Conservation (phyloP, 2,888 invertebrate species). For the Dicyrtoma fusca region DNA sequence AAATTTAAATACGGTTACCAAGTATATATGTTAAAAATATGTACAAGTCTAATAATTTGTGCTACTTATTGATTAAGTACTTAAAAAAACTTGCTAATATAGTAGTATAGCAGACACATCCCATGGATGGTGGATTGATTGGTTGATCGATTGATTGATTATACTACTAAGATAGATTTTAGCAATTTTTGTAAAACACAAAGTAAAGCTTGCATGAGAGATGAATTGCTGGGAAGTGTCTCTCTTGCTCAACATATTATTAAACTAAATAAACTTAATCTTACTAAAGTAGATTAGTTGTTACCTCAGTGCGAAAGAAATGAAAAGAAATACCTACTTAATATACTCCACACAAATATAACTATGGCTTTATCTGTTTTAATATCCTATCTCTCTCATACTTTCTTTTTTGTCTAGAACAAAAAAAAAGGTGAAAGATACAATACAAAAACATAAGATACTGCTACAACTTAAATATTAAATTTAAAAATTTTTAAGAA, state of each 20-base stretch:
- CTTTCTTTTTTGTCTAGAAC: not conserved
- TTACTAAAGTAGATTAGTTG: too few species aligned
- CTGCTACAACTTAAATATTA: not conserved
- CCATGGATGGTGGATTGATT: too few species aligned
- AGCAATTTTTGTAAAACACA: constrained; percentile 13
- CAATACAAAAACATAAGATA: constrained; percentile 12
- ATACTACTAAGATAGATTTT: constrained; percentile 9
- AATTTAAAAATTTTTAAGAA: constrained; percentile 5
- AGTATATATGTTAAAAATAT: not conserved
- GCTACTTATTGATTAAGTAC: constrained; percentile 29
- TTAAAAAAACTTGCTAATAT: constrained; percentile 9
- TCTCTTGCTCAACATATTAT: constrained; percentile 26
- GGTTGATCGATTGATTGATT: not conserved
- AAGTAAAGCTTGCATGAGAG: constrained; percentile 23
- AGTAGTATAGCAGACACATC: not conserved
- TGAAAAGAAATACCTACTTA: too few species aligned
- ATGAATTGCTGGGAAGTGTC: constrained; percentile 26
- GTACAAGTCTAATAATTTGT: not conserved
- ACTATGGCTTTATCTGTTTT: constrained; percentile 17
- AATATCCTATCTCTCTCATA: not conserved
- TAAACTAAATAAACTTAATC: too few species aligned
- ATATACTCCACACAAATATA: too few species aligned
- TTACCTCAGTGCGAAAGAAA: constrained; percentile 9
- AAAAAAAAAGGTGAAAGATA: not conserved
- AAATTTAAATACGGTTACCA: constrained; percentile 1